phyloP scores from a whole-genome alignment of 2,113 vertebrate genomes.

The Serilophus lunatus region DNA sequence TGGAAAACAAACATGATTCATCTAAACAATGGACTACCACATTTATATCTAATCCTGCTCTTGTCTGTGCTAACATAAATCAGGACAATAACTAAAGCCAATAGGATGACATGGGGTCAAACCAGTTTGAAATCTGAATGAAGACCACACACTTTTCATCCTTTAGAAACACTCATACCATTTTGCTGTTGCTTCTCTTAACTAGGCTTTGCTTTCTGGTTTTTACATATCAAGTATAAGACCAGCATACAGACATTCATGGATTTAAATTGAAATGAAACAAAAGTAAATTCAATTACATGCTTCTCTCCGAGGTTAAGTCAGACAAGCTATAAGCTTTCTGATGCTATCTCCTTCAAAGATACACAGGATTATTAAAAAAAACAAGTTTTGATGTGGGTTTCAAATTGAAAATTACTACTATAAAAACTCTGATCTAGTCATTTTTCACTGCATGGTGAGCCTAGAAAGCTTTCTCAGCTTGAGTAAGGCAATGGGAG shows the following conservation, averaged over 20 bases:
- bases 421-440: not conserved
- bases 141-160: slow-evolving; percentile 49
- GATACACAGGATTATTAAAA: not conserved
- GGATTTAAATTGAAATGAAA: not conserved
- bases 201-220: not conserved
- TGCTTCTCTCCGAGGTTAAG: not conserved
- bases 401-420: not conserved
- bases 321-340: not conserved
- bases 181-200: slow-evolving; percentile 25
- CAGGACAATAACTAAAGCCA: slow-evolving; percentile 60
- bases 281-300: not conserved
- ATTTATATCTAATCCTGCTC: slow-evolving; percentile 38
- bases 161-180: slow-evolving; percentile 11
- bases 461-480: not conserved
- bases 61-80: slow-evolving; percentile 45
- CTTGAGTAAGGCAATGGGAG: not conserved
- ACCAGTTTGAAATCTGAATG: slow-evolving; percentile 54
- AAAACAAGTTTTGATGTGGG: not conserved
- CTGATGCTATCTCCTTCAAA: not conserved
- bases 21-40: slow-evolving; percentile 21
- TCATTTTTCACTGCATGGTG: not conserved
- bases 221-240: not conserved
- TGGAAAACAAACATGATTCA: not conserved
- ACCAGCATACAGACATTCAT: not conserved
- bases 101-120: slow-evolving; percentile 54